phyloP scores from a whole-genome alignment of 2,797 vertebrate species.

The Falco cherrug region DNA sequence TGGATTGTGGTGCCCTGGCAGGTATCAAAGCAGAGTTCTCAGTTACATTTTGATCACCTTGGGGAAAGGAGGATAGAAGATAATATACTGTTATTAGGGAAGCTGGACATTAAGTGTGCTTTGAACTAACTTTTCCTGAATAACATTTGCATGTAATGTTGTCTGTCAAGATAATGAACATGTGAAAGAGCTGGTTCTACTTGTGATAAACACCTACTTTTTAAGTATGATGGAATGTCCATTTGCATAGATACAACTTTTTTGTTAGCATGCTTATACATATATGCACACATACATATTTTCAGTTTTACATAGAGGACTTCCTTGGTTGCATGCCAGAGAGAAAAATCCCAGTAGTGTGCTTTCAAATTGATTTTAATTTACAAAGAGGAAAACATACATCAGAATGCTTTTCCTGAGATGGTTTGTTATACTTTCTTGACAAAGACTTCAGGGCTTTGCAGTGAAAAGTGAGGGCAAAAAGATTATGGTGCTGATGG shows the following conservation, averaged over 20 bases:
- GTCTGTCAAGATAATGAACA: neutral
- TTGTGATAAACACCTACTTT: slow-evolving; percentile 15
- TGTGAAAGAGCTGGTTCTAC: neutral
- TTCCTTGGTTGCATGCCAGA: neutral
- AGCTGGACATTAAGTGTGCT: slow-evolving; percentile 39
- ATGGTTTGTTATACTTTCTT: neutral
- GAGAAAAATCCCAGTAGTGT: neutral
- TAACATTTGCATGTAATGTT: slow-evolving; percentile 28
- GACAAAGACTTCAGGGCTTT: neutral
- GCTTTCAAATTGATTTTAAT: slow-evolving; percentile 32
- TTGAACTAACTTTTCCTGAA: slow-evolving; percentile 33
- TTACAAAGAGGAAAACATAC: neutral
- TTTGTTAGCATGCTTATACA: neutral
- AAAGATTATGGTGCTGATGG: neutral
- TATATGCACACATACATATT: neutral
- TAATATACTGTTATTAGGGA: neutral
- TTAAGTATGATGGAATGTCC: slow-evolving; percentile 12
- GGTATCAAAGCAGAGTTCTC: neutral
- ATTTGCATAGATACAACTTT: neutral
- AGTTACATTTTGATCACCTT: neutral
- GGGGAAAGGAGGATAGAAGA: neutral
- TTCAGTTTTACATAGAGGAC: neutral
- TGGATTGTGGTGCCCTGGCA: neutral
- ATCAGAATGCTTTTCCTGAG: neutral
- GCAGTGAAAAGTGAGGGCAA: neutral